Base-by-base conservation (phyloP, 1,140 invertebrate genomes). In the Magallana ariakensis region DNA sequence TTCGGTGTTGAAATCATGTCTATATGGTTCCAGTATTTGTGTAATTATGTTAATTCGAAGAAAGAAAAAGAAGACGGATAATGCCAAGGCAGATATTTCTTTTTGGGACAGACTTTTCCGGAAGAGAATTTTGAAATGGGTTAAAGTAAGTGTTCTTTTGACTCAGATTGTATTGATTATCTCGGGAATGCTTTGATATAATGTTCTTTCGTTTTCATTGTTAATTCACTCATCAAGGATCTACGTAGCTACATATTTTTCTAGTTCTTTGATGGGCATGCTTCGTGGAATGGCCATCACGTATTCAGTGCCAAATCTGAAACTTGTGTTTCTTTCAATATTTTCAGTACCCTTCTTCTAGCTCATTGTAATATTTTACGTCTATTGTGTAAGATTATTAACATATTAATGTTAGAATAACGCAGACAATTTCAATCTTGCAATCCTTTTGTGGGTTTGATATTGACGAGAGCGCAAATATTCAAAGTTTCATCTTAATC, bases 51-150 rank as follows among this genome's bases (percentile, higher is more conserved):
- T 70, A 26, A 70, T 70, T 70, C 66, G 66, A 70, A 26, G 66
- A 70, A 70, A 70, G 66, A 70, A 70, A 70, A 70, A 70, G 66
- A 70, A 70, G 13, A 26, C 33, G 19, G 22, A 22, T 26, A 11
- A 70, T 26, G 66, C 66, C 66, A 22, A 70, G 19, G 22, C 66
- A 6, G 66, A 70, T 26, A 70, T 26, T 70, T 70, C 66, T 11
- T 70, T 70, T 33, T 70, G 66, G 66, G 66, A 70, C 66, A 70
- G 66, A 26, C 19, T 70, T 22, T 70, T 70, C 66, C 66, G 66
- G 66, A 70, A 70, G 33, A 70, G 66, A 70, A 70, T 70, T 70
- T 26, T 70, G 66, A 70, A 70, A 70, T 70, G 66, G 66, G 66
- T 70, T 70, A 22, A 70, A 70, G 66, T 70, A 70, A 70, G 66